Percentiles rank a stretch among this genome's conserved stretches.
phyloP scores from a whole-genome alignment of 2,113 vertebrate genomes.

The Ciconia stormi region DNA sequence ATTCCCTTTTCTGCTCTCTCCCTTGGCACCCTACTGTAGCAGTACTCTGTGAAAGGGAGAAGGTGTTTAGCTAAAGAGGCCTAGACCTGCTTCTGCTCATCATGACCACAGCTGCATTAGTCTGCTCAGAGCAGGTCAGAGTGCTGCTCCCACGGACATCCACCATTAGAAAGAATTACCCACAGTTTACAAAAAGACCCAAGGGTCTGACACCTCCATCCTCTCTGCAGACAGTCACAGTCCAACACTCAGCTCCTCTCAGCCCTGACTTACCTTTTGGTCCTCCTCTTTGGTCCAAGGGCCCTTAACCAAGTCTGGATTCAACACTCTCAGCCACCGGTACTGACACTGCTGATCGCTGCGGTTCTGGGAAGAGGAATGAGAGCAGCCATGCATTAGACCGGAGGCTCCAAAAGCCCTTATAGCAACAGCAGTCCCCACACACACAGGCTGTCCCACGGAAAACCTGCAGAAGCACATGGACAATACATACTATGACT shows the following conservation, averaged over 20 bases:
- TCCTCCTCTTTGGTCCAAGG: slow-evolving; percentile 99
- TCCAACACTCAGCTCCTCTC: background rate
- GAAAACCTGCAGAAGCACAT: background rate
- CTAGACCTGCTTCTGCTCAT: background rate
- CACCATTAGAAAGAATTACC: background rate
- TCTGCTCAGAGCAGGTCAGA: background rate
- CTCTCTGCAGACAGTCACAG: background rate
- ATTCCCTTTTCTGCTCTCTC: slow-evolving; percentile 11
- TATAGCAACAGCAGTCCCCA: background rate
- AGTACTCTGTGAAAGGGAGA: background rate
- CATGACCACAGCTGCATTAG: background rate
- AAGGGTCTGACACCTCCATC: background rate
- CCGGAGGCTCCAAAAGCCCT: background rate
- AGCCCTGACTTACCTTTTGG: slow-evolving; percentile 81
- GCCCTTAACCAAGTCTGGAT: slow-evolving; percentile 94
- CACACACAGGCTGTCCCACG: background rate
- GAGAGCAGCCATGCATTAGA: background rate
- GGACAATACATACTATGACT: background rate
- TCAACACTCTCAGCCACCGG: slow-evolving; percentile 93
- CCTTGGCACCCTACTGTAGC: background rate
- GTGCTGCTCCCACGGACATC: background rate
- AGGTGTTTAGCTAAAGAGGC: background rate
- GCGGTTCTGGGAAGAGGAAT: slow-evolving; percentile 79
- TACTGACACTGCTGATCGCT: slow-evolving; percentile 96
- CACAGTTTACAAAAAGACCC: background rate